A percentile compares a stretch with the other conserved stretches of the same genome.
Evolutionary conservation across 64 coral and sea anemone genomes (phyloP).

Genomic region (Trachythela sp.): DNA sequence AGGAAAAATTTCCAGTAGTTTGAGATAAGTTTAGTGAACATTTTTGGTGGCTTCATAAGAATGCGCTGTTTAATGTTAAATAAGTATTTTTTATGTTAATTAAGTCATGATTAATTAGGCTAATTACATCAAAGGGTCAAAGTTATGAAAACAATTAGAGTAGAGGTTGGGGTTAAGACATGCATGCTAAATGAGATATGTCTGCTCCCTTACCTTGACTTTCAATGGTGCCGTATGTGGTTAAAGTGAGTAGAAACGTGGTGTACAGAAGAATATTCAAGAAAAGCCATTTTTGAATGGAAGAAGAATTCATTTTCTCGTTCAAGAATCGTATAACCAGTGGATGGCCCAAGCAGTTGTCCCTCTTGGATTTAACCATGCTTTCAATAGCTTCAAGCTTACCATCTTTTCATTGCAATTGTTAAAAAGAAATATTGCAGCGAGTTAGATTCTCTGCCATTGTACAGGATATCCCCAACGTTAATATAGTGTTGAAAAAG

Average conservation of each 20-base stretch:
- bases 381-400: too few species aligned
- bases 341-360: not conserved
- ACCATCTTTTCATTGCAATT: not conserved
- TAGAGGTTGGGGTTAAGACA: not conserved
- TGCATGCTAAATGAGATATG: too few species aligned
- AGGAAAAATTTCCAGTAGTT: too few species aligned
- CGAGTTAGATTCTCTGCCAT: too few species aligned
- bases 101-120: too few species aligned
- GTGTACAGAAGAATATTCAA: not conserved
- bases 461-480: too few species aligned
- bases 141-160: not conserved
- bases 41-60: too few species aligned
- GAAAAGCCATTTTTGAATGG: not conserved
- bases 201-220: not conserved
- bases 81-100: too few species aligned
- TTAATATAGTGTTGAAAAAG: too few species aligned
- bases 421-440: not conserved
- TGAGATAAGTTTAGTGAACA: too few species aligned
- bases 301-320: not conserved
- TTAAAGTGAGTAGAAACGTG: not conserved
- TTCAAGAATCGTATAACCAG: not conserved
- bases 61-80: too few species aligned
- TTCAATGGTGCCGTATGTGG: not conserved
- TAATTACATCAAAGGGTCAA: too few species aligned
- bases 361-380: not conserved